Conservation (phyloP, 2,113 vertebrate genomes). For the Edolisoma coerulescens region DNA sequence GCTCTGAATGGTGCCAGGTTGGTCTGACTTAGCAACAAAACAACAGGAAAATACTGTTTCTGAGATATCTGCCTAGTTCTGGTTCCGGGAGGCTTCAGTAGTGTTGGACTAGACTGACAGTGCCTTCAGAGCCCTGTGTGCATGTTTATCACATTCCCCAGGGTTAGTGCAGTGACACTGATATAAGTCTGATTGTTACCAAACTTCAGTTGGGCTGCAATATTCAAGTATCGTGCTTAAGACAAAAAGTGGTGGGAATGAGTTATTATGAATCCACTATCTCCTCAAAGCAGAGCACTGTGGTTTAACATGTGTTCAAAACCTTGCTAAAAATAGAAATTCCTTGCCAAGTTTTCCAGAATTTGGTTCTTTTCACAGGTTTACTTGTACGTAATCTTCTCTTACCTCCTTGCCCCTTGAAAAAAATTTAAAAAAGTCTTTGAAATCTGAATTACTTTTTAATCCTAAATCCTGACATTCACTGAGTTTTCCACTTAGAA, state of each 20-base stretch:
- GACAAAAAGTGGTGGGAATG: neutral
- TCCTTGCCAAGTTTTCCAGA: neutral
- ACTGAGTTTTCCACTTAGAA: neutral
- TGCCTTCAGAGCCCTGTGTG: neutral
- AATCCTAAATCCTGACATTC: neutral
- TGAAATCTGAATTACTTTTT: neutral
- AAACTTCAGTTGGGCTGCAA: neutral
- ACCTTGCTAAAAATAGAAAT: neutral
- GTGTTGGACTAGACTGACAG: neutral
- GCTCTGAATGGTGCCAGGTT: neutral
- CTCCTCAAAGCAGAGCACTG: neutral
- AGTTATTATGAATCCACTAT: neutral
- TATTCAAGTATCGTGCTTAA: neutral
- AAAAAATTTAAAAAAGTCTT: neutral
- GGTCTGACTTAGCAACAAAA: neutral
- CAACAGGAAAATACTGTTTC: neutral
- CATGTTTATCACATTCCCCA: neutral
- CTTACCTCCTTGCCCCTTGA: neutral
- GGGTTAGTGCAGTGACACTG: neutral
- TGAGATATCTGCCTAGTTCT: neutral
- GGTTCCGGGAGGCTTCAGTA: neutral
- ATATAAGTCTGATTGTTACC: neutral
- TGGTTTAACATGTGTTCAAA: neutral
- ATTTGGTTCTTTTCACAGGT: neutral
- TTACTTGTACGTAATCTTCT: neutral